These are phyloP conservation scores for Drosophila picticornis DNA, from an alignment of 2,888 invertebrate species.

Conservation along the genomic window DNA sequence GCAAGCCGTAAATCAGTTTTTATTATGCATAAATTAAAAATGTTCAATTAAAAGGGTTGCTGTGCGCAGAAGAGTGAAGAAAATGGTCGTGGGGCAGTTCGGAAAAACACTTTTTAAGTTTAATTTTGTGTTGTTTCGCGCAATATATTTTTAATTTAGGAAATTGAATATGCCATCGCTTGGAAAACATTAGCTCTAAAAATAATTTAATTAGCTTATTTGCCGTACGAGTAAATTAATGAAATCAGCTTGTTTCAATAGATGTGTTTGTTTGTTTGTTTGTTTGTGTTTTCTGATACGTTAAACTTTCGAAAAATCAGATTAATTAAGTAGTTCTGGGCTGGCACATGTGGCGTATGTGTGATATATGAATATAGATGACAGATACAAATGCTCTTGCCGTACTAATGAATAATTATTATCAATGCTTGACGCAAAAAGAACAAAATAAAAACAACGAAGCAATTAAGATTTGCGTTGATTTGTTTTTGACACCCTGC, in stretches of 20 bases:
- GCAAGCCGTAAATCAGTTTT: conserved; percentile 69
- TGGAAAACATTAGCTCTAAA: not conserved
- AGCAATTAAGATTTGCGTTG: conserved; percentile 19
- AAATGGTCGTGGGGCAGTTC: not conserved
- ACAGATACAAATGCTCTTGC: not conserved
- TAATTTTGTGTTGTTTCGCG: conserved; percentile 15
- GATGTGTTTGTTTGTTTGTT: not conserved
- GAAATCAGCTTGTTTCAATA: not conserved
- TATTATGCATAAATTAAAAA: conserved; percentile 80
- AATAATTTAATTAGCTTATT: not conserved
- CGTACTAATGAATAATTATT: conserved; percentile 49
- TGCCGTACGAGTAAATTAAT: not conserved
- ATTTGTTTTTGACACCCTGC: conserved; percentile 5
- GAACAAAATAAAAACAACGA: conserved; percentile 20
- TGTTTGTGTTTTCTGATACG: not conserved
- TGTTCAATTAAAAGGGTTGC: conserved; percentile 71
- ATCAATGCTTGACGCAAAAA: conserved; percentile 43
- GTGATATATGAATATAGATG: conserved; percentile 15
- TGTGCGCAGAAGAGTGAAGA: not conserved
- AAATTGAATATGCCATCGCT: conserved; percentile 14
- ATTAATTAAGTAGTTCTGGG: conserved; percentile 8
- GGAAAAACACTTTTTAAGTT: conserved; percentile 9
- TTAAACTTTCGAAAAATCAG: not conserved
- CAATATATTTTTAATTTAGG: conserved; percentile 45
- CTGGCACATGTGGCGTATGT: conserved; percentile 14